Evolutionary conservation across 2,797 vertebrate species (phyloP).

Genomic region (Poeciliopsis paucimaculata): DNA sequence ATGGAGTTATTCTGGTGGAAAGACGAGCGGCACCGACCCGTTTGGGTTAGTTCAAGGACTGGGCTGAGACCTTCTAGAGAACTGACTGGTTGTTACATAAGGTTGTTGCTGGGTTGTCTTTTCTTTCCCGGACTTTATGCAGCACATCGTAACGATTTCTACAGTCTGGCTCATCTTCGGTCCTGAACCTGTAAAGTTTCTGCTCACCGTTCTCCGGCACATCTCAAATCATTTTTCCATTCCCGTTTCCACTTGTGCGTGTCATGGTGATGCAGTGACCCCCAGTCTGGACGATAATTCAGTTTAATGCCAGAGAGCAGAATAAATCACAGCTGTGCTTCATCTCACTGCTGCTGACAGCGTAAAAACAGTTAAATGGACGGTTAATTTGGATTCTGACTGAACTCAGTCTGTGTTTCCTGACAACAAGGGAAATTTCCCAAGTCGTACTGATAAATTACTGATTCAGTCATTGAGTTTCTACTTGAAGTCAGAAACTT

Average conservation of each 20-base stretch:
- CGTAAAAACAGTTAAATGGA: conserved; percentile 35
- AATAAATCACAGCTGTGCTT: not conserved
- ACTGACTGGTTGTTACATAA: not conserved
- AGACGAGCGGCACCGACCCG: conserved; percentile 42
- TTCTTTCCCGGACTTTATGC: not conserved
- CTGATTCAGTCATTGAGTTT: not conserved
- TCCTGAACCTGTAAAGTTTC: conserved; percentile 26
- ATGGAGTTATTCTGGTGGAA: conserved; percentile 50
- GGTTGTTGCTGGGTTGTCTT: not conserved
- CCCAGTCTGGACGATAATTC: conserved; percentile 47
- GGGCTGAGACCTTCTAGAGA: not conserved
- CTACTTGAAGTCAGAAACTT: not conserved
- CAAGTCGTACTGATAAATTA: conserved; percentile 7
- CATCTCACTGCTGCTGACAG: conserved; percentile 34
- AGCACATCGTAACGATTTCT: not conserved
- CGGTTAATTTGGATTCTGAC: conserved; percentile 19
- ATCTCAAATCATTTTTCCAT: conserved; percentile 62
- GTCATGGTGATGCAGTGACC: conserved; percentile 50
- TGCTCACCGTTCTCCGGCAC: conserved; percentile 9
- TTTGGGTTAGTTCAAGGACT: conserved; percentile 37
- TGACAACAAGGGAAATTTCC: conserved; percentile 6
- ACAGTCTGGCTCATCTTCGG: conserved; percentile 26
- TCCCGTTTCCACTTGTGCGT: conserved; percentile 29
- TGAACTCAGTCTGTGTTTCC: conserved; percentile 10
- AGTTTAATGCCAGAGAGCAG: conserved; percentile 26